Conservation (phyloP, 2,113 vertebrate species). For the Aegotheles bennettii region DNA sequence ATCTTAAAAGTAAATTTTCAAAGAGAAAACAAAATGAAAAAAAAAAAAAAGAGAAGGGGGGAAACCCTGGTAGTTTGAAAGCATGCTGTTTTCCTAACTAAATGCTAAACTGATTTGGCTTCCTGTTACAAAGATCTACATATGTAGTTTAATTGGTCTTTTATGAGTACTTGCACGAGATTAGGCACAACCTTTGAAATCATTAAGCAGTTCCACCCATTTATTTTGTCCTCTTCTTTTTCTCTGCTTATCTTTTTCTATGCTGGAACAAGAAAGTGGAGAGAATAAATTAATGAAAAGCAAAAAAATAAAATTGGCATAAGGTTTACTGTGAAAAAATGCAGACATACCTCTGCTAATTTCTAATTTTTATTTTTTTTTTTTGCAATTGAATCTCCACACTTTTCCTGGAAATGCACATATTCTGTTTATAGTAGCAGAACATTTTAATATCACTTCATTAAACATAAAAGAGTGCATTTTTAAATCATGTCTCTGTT, state of each 20-base stretch:
- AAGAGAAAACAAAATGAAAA: background rate
- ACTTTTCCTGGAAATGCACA: background rate
- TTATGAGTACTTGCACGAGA: background rate
- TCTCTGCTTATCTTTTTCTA: background rate
- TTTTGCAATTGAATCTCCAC: background rate
- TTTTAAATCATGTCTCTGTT: conserved; percentile 13
- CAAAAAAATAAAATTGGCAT: background rate
- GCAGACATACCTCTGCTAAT: background rate
- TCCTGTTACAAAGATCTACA: background rate
- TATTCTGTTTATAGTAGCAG: background rate
- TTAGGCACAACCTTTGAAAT: background rate
- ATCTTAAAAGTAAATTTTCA: background rate
- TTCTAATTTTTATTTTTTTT: background rate
- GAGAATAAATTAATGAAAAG: background rate
- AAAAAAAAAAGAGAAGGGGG: accelerated
- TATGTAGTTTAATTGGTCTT: background rate
- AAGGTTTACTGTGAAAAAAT: background rate
- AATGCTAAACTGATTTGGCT: background rate
- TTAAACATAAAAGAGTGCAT: background rate
- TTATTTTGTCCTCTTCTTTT: background rate
- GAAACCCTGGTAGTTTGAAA: background rate
- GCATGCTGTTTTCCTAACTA: background rate
- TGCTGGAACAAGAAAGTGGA: background rate
- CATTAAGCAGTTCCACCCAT: background rate
- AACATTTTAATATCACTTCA: background rate